Base-by-base conservation (phyloP, 37 sponge, comb jelly and placozoan genomes). In the Amphimedon queenslandica region DNA sequence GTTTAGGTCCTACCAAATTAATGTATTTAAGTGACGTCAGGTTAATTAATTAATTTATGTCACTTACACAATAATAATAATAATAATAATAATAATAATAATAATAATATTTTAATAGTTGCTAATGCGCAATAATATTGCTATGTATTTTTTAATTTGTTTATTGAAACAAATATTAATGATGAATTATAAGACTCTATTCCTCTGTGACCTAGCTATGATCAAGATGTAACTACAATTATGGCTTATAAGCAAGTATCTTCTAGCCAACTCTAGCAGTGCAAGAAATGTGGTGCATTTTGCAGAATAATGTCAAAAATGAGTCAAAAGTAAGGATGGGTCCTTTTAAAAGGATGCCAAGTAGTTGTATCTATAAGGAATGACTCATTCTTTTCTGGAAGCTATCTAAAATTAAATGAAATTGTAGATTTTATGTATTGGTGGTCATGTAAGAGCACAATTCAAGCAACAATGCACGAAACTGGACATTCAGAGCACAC, bases 261-360 rank as follows among this genome's bases (percentile, higher is more conserved):
- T 67, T 27, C 69, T 67, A 33, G 69, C 69, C n/a, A 10, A 4
- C 5, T 67, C 69, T 10, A 67, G 69, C 37, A 35, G 23, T 67
- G 69, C 18, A 6, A 5, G 5, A 67, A 67, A 67, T 67, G 69
- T 33, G 21, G 37, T 33, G 10, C 16, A 10, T 4, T 6, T 4
- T 67, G 69, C 18, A 21, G 69, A 27, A 35, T 67, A 6, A 36
- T 67, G 31, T 20, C 31, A n/a, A 28, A 37, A 5, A 67, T 33
- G 18, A 42, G 40, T 8, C 36, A 25, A 3, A 2, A 35, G 3
- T 43, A 39, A 4, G 56, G 58, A 37, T 32, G 79, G n/a, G 67
- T 69, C 23, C 79, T 70, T 10, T 21, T 69, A 24, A 78, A 78
- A 38, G 71, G 63, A 2, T 78, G 79, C 63, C 70, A 70, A 40